A percentile compares a stretch with the other conserved stretches of the same genome.
phyloP scores from a whole-genome alignment of 2,888 invertebrate species.

The Eupithecia subfuscata region DNA sequence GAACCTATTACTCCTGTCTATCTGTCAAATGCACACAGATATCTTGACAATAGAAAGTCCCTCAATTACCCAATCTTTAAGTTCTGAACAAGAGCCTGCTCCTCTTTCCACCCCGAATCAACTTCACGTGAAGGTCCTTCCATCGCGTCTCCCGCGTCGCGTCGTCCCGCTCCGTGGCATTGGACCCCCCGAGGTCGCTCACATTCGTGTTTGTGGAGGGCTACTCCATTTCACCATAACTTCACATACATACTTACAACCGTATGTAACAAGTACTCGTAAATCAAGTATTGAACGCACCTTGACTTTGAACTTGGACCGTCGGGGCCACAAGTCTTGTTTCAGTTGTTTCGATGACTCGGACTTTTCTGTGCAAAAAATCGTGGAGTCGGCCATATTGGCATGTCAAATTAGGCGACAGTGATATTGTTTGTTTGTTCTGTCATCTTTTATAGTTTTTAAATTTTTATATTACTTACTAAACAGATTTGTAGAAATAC shows the following conservation, averaged over 20 bases:
- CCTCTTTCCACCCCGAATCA: not conserved
- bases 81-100: not conserved
- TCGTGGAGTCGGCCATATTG: not conserved
- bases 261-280: slow-evolving; percentile 49
- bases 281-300: slow-evolving; percentile 67
- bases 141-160: not conserved
- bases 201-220: slow-evolving; percentile 28
- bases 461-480: not conserved
- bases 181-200: slow-evolving; percentile 19
- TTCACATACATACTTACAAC: slow-evolving; percentile 17
- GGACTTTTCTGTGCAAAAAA: not conserved
- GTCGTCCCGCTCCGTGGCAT: not conserved
- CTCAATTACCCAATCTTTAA: not conserved
- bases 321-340: slow-evolving; percentile 52
- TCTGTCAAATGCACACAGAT: not conserved
- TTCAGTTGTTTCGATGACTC: slow-evolving; percentile 10
- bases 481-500: not conserved
- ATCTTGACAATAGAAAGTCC: not conserved
- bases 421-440: too few species aligned
- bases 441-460: too few species aligned
- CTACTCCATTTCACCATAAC: slow-evolving; percentile 29
- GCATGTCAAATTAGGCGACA: too few species aligned
- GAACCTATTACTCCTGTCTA: too few species aligned
- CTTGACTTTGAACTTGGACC: slow-evolving; percentile 74
- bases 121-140: not conserved